Base-by-base conservation (phyloP, 2,113 vertebrate genomes). In the Dromaius novaehollandiae region DNA sequence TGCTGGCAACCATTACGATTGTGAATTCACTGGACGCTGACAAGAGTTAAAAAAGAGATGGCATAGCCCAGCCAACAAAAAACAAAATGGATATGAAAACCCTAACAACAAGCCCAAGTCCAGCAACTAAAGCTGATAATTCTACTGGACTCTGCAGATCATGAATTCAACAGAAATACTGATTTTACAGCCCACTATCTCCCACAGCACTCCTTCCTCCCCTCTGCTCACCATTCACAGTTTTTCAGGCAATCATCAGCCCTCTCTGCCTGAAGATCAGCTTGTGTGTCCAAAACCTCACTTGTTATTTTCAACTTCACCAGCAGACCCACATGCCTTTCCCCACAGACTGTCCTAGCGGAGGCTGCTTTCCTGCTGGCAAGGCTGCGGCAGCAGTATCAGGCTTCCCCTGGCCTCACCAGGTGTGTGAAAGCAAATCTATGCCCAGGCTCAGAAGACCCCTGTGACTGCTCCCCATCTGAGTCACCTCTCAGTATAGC, bases 1-100 rank as follows among this genome's bases (percentile, higher is more conserved):
- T 97, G 97, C 69, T 91, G 97, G 96, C 94, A 95, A 70, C 85
- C 89, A 64, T 64, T 81, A 95, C 32, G 65, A 79, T 55, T 4
- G 82, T 90, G 95, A 97, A 92, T 94, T 95, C 89, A 89, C 89
- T 89, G 90, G 95, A 86, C 11, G 1, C 93, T 8, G 2, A 77
- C 66, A 5, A 34, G 82, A 96, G 88, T 80, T 82, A 71, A 87
- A 93, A 76, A 84, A 82, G 82, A 95, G 50, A 90, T 82, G 70
- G 77, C 3, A 4, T 0, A 7, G 66, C 74, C 61, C 50, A 91
- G 34, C 42, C 65, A 89, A 60, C 71, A 90, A 80, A 83, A 93
- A 95, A 81, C n/a, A 91, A 86, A 79, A 32, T 25, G 17, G 11
- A 68, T 7, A 22, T 46, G 80, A 94, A 76, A 88, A 53, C 38